Percentiles rank a stretch among this genome's conserved stretches.
Conservation (phyloP, 2,888 invertebrate genomes). For the Athetis lepigone region DNA sequence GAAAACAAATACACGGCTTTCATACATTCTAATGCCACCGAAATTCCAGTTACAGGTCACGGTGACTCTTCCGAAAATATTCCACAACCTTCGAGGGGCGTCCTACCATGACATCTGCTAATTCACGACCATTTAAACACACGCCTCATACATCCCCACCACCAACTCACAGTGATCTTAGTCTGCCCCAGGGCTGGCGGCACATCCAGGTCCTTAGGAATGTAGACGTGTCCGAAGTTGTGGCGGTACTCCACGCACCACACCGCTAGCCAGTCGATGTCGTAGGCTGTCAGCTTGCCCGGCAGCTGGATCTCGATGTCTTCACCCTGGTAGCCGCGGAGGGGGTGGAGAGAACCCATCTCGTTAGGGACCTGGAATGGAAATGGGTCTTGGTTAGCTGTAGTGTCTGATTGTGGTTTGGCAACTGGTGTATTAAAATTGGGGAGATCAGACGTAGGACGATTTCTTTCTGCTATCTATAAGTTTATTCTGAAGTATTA, state of each 20-base stretch:
- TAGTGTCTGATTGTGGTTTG: not conserved
- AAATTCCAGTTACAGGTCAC: too few relatives aligned
- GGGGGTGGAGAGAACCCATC: conserved; percentile 94
- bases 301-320: conserved; percentile 97
- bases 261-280: conserved; percentile 97
- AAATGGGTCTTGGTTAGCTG: not conserved
- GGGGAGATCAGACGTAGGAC: too few relatives aligned
- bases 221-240: conserved; percentile 97
- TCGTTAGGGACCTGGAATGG: conserved; percentile 94
- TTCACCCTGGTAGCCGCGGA: conserved; percentile 96
- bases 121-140: too few relatives aligned
- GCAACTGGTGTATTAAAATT: too few relatives aligned
- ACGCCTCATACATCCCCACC: too few relatives aligned
- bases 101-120: too few relatives aligned
- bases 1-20: too few relatives aligned
- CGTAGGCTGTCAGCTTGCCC: conserved; percentile 95
- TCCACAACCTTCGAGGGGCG: too few relatives aligned
- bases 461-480: too few relatives aligned
- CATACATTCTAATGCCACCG: too few relatives aligned
- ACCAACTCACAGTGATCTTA: conserved; percentile 94
- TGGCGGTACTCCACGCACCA: conserved; percentile 97
- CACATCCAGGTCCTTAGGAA: conserved; percentile 96
- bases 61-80: too few relatives aligned
- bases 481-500: too few relatives aligned
- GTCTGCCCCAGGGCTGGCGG: conserved; percentile 97